Base-by-base conservation (phyloP, 2,888 invertebrate species). In the Oligia latruncula region DNA sequence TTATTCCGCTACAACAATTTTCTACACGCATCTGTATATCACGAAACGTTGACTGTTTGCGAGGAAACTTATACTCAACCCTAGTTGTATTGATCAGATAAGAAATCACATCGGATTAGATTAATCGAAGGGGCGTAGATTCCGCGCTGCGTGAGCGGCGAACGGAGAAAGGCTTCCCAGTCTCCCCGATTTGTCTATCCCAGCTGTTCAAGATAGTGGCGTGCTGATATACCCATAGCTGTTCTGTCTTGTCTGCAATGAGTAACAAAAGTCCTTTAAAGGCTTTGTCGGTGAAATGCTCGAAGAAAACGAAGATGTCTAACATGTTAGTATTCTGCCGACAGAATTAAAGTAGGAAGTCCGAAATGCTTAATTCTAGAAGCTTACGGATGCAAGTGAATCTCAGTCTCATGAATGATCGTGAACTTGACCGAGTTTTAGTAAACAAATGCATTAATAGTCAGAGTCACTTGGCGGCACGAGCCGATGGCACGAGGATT, bases 1-100 rank as follows among this genome's bases (percentile, higher is more conserved):
- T 93, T 92, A 93, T 92, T 92, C 90, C 89, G 90, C 90, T 90
- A 90, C 90, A 90, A 88, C 90, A 90, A 93, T 94, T 93, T 91
- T 90, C 91, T 86, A 91, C 93, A 93, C 93, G 93, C 93, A 92
- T 89, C 84, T 83, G 71, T 80, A 85, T 82, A 87, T 83, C 86
- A 86, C 86, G 82, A 77, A 81, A 81, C 81, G 70, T 74, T 79
- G 86, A 86, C 85, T 81, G 80, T 80, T 83, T 83, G 86, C 80
- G 81, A 83, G 84, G 84, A 87, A 90, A 87, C 86, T 82, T 86
- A 81, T 82, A 84, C 80, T 87, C 84, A 85, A 87, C 88, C 86
- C 87, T 87, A 87, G 89, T 89, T 88, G 82, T 82, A 83, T 74
- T 78, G 86, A 89, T 90, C 89, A 89, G 90, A 92, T 91, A 87